Percentiles rank a stretch among this genome's conserved stretches.
phyloP scores from a whole-genome alignment of 92 coral and sea anemone species.

The Epizoanthus ramosus region DNA sequence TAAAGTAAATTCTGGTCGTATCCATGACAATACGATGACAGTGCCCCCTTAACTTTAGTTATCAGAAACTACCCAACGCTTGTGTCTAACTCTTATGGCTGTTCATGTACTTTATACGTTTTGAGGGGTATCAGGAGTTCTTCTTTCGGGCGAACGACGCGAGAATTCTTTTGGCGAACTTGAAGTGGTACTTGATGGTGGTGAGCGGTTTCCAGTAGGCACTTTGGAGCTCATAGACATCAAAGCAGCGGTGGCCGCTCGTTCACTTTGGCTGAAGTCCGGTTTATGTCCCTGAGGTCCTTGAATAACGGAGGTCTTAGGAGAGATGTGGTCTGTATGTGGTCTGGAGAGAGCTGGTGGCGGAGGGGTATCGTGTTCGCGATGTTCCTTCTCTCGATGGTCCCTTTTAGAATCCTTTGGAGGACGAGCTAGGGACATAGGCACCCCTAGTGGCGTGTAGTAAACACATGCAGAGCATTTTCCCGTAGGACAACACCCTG shows the following conservation, averaged over 20 bases:
- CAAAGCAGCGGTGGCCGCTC: conserved; percentile 82
- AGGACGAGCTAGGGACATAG: conserved; percentile 49
- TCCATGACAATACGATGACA: too few relatives aligned
- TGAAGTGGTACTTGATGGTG: conserved; percentile 2
- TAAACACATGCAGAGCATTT: conserved; percentile 85
- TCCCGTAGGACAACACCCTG: conserved; percentile 70
- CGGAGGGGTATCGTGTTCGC: conserved; percentile 44
- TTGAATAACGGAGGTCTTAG: conserved; percentile 54
- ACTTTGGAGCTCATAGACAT: conserved; percentile 75
- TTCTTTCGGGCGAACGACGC: conserved; percentile 18
- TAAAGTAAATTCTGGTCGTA: too few relatives aligned
- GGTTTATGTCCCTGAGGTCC: conserved; percentile 60
- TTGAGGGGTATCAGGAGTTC: conserved; percentile 29
- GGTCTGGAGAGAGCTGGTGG: conserved; percentile 21
- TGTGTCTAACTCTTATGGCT: too few relatives aligned
- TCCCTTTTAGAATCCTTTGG: conserved; percentile 58
- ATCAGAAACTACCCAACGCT: too few relatives aligned
- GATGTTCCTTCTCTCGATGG: conserved; percentile 45
- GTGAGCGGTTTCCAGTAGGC: conserved; percentile 17
- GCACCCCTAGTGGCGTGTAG: conserved; percentile 77
- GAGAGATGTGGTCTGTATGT: conserved; percentile 39
- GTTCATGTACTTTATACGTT: conserved; percentile 2
- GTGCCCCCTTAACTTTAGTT: too few relatives aligned
- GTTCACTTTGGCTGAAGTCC: conserved; percentile 71
- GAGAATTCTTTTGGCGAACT: conserved; percentile 25